A percentile compares a stretch with the other conserved stretches of the same genome.
phyloP scores from a whole-genome alignment of 2,113 vertebrate genomes.

The Eulemur rufifrons region DNA sequence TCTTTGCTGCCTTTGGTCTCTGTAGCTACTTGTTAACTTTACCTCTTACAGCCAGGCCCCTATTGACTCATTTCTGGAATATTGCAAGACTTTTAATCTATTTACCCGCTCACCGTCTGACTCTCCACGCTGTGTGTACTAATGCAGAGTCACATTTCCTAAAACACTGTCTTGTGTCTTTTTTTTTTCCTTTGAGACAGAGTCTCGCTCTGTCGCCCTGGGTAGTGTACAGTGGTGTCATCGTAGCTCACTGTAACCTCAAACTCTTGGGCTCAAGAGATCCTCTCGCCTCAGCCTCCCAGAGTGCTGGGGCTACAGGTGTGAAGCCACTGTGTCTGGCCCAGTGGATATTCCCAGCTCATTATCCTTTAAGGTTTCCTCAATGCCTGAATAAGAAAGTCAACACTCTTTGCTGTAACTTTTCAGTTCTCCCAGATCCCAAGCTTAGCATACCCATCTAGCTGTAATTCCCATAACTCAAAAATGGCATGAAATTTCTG shows the following conservation, averaged over 20 bases:
- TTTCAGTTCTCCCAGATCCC: background rate
- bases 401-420: background rate
- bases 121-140: background rate
- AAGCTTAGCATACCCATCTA: background rate
- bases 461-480: background rate
- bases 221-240: no score
- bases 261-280: no score
- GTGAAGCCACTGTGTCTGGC: no score
- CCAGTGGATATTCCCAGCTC: background rate
- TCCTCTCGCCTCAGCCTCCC: no score
- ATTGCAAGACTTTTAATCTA: background rate
- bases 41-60: background rate
- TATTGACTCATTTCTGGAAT: background rate
- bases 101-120: background rate
- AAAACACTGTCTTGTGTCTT: background rate
- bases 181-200: no score
- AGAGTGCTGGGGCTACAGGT: no score
- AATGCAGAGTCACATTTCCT: background rate
- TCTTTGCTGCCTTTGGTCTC: background rate
- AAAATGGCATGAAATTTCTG: accelerated
- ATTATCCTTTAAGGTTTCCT: background rate
- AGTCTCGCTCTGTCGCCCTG: no score
- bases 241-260: no score
- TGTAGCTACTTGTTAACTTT: background rate
- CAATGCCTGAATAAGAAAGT: background rate